A percentile compares a stretch with the other conserved stretches of the same genome.
Evolutionary conservation across 2,888 invertebrate species (phyloP).

Genomic region (Aproaerema taeniolella): DNA sequence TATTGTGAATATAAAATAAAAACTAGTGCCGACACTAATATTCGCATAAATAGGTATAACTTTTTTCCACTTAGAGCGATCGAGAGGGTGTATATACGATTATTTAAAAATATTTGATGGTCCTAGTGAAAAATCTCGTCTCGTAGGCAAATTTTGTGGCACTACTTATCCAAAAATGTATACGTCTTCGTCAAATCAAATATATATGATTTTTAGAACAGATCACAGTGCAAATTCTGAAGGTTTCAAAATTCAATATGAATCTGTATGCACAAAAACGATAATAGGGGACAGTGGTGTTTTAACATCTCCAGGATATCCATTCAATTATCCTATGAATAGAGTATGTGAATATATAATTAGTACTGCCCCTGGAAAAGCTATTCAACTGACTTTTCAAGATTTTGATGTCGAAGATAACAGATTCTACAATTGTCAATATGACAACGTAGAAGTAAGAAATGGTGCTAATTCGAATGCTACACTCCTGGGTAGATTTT

Average conservation of each 20-base stretch:
- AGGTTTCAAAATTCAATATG: slow-evolving; percentile 53
- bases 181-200: slow-evolving; percentile 77
- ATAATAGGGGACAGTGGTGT: slow-evolving; percentile 78
- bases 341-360: slow-evolving; percentile 84
- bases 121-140: slow-evolving; percentile 72
- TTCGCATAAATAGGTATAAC: slow-evolving; percentile 81
- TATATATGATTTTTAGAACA: slow-evolving; percentile 69
- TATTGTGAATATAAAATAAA: slow-evolving; percentile 90
- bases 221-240: slow-evolving; percentile 44
- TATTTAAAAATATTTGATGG: slow-evolving; percentile 82
- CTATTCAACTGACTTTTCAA: slow-evolving; percentile 80
- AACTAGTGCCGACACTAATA: slow-evolving; percentile 77
- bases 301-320: slow-evolving; percentile 86
- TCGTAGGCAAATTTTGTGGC: slow-evolving; percentile 89
- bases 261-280: slow-evolving; percentile 48
- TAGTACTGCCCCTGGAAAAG: slow-evolving; percentile 77
- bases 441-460: slow-evolving; percentile 76
- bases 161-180: slow-evolving; percentile 74
- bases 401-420: slow-evolving; percentile 81
- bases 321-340: slow-evolving; percentile 79
- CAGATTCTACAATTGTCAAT: slow-evolving; percentile 42
- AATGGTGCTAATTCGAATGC: slow-evolving; percentile 83
- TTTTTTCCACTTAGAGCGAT: slow-evolving; percentile 81
- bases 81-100: slow-evolving; percentile 80
- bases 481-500: slow-evolving; percentile 81